These are phyloP conservation scores for Poeciliopsis prolifica DNA, from an alignment of 2,113 vertebrate species.

Conservation along the genomic window DNA sequence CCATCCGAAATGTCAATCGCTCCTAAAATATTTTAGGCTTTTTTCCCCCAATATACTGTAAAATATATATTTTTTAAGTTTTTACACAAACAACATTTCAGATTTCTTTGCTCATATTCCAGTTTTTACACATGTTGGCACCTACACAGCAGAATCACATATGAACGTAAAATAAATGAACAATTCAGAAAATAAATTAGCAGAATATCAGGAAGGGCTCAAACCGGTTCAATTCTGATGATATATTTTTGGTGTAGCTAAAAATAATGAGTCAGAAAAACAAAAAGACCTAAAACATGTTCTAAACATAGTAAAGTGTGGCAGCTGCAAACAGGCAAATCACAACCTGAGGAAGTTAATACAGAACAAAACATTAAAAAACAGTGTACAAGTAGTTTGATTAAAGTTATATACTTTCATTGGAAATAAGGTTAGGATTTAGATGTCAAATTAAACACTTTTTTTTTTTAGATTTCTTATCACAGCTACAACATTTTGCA, in stretches of 20 bases:
- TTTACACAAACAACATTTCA: too few relatives aligned
- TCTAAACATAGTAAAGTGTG: neutral
- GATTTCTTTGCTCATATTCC: too few relatives aligned
- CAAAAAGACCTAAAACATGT: slow-evolving; percentile 9
- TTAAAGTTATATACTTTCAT: neutral
- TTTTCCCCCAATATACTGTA: too few relatives aligned
- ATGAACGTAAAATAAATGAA: neutral
- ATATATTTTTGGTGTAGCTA: neutral
- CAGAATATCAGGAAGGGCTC: neutral
- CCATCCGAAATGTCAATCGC: too few relatives aligned
- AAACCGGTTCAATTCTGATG: neutral
- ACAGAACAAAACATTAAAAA: neutral
- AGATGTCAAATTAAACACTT: neutral
- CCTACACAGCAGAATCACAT: neutral
- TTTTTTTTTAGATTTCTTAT: neutral
- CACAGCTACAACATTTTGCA: neutral
- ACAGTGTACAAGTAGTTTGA: neutral
- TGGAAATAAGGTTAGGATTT: neutral
- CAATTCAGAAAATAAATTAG: neutral
- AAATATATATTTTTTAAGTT: too few relatives aligned
- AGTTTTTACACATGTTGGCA: neutral
- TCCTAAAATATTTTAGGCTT: too few relatives aligned
- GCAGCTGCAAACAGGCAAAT: neutral
- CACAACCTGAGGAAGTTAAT: neutral
- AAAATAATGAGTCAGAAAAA: slow-evolving; percentile 21